Conservation (phyloP, 2,888 invertebrate species). For the Troides helena region DNA sequence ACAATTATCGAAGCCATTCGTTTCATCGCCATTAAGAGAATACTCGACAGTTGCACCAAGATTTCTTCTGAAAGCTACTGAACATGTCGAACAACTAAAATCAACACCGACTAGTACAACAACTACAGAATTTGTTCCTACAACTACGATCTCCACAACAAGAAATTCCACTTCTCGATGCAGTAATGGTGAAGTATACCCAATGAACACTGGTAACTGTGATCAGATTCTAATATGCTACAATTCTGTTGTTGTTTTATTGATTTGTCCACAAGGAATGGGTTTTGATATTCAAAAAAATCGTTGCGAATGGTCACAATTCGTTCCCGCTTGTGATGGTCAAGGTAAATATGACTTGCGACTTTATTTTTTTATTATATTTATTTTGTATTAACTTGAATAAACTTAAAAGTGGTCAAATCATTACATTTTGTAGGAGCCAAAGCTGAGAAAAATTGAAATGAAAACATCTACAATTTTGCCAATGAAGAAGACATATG, state of each 20-base stretch:
- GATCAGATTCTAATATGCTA: conserved; percentile 46
- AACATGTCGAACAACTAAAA: neutral
- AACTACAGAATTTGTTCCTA: neutral
- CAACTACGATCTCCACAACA: neutral
- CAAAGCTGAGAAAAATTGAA: too few relatives aligned
- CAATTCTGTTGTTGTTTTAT: conserved; percentile 43
- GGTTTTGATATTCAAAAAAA: conserved; percentile 82
- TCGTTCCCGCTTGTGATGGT: conserved; percentile 84
- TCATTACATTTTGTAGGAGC: too few relatives aligned
- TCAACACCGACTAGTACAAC: neutral
- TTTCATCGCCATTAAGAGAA: neutral
- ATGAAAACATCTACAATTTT: too few relatives aligned
- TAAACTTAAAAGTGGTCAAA: too few relatives aligned
- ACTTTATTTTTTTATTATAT: too few relatives aligned
- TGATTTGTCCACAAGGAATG: neutral
- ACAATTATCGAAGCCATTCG: neutral
- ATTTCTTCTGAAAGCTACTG: neutral
- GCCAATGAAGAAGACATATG: too few relatives aligned
- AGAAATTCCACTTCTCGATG: neutral
- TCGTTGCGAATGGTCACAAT: conserved; percentile 91
- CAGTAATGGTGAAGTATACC: conserved; percentile 19
- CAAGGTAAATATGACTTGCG: too few relatives aligned
- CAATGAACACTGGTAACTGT: conserved; percentile 11
- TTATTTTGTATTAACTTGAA: too few relatives aligned
- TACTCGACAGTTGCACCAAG: neutral